Base-by-base conservation (phyloP, 2,888 invertebrate genomes). In the Crioceris asparagi region DNA sequence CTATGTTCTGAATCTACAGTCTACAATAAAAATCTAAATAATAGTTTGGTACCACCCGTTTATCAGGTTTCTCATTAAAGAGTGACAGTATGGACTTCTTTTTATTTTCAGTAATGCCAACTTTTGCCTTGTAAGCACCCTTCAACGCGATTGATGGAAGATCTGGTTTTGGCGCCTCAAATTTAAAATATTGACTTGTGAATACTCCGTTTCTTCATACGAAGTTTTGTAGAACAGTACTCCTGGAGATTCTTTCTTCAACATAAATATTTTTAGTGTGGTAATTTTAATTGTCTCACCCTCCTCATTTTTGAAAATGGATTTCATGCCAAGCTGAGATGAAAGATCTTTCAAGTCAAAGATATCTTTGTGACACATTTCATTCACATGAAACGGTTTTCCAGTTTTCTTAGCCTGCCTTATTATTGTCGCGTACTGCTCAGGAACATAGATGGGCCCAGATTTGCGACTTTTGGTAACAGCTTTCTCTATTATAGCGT, bases 331-430 rank as follows among this genome's bases (percentile, higher is more conserved):
- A 18, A 32, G n/a, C 12, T 32, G 18, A 6, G 8, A 5, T 6
- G 32, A 11, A 18, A 32, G 21, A 4, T 19, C 19, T 32, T 32
- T 32, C 7, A 32, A 14, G 15, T 32, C 32, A 10, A 10, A 6
- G 5, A 32, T 12, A 23, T 34, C 33, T 15, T 5, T 25, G 26
- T 25, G 33, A 4, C 33, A 34, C 5, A 34, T 10, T 25, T 34
- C 30, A 17, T 26, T 18, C 8, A 38, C 26, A 25, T 19, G n/a
- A 31, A 14, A 38, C 10, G 34, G 29, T 12, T 29, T 34, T 3
- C 39, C 31, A 7, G 17, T 42, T 39, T 39, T 40, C 33, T 40
- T 40, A n/a, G 38, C 40, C 10, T 23, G 14, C 12, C 40, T 33
- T 12, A 40, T 38, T 5, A 43, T 2, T 18, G 37, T 29, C 7